Conservation (phyloP, 1,140 invertebrate genomes). For the Oncopodura yosiiana region DNA sequence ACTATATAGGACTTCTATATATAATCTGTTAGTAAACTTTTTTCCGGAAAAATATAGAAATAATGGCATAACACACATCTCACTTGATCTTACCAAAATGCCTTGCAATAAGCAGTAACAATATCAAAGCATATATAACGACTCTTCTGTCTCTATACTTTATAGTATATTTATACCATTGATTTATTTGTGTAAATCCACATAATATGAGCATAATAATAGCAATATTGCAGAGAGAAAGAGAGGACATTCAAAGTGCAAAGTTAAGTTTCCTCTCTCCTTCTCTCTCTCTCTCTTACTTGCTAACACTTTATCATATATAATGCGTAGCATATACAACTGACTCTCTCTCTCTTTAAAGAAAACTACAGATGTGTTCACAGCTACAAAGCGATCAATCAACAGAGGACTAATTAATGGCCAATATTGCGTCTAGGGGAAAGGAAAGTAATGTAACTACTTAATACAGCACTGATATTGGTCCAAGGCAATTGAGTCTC, state of each 20-base stretch:
- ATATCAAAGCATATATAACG: not conserved
- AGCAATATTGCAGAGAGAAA: not conserved
- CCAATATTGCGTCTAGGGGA: slow-evolving; percentile 17
- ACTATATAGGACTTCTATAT: not conserved
- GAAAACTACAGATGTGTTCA: not conserved
- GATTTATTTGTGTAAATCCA: slow-evolving; percentile 31
- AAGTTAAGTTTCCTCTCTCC: not conserved
- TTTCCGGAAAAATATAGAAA: no score
- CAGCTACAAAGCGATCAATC: slow-evolving; percentile 31
- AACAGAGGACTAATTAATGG: slow-evolving; percentile 34
- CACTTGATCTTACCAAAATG: not conserved
- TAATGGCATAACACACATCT: not conserved
- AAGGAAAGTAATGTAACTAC: not conserved
- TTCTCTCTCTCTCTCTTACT: not conserved
- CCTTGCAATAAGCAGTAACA: not conserved
- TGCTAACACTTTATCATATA: no score
- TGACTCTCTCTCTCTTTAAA: slow-evolving; percentile 10
- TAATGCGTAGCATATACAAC: no score
- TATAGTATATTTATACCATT: slow-evolving; percentile 17
- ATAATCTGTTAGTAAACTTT: not conserved
- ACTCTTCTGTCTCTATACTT: slow-evolving; percentile 3
- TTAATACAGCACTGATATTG: not conserved
- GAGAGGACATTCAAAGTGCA: not conserved
- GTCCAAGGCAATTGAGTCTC: not conserved
- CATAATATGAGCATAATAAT: not conserved